Evolutionary conservation across 2,888 invertebrate species (phyloP).

Genomic region (Galeopsomyia nigrocyanea): DNA sequence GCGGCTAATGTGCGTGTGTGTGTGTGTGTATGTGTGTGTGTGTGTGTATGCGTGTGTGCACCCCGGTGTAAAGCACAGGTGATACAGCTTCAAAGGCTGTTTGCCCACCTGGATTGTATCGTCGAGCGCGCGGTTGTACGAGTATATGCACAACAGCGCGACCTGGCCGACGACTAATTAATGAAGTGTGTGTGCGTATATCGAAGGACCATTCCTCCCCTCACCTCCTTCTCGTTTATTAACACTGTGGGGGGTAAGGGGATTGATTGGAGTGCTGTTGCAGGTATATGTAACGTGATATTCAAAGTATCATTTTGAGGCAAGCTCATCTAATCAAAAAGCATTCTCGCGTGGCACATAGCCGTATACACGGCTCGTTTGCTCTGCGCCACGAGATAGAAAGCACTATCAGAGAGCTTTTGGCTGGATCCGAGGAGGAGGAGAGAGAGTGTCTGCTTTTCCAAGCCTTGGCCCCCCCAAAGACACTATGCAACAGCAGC

Average conservation of each 20-base stretch:
- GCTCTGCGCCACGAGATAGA: not conserved
- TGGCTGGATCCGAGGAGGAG: not conserved
- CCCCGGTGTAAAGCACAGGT: too few relatives aligned
- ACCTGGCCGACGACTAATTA: constrained; percentile 25
- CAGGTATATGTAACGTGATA: not conserved
- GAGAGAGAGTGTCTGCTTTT: not conserved
- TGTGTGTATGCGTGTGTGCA: constrained; percentile 25
- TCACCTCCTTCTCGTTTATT: not conserved
- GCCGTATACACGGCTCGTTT: constrained; percentile 10
- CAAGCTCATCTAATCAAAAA: too few relatives aligned
- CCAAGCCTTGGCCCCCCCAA: not conserved
- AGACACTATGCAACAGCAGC: not conserved
- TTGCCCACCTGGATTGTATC: too few relatives aligned
- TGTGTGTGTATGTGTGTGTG: constrained; percentile 32
- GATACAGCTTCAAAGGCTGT: too few relatives aligned
- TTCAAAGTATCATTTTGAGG: too few relatives aligned
- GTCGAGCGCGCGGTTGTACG: not conserved
- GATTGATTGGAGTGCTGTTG: too few relatives aligned
- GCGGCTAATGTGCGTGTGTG: constrained; percentile 37
- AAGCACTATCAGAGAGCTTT: constrained; percentile 7
- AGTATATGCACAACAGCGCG: not conserved
- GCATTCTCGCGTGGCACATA: too few relatives aligned
- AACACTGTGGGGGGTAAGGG: not conserved
- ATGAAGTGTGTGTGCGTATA: constrained; percentile 15
- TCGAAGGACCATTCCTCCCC: not conserved